phyloP scores from a whole-genome alignment of 23 tunicate species.

The Oikopleura albicans region DNA sequence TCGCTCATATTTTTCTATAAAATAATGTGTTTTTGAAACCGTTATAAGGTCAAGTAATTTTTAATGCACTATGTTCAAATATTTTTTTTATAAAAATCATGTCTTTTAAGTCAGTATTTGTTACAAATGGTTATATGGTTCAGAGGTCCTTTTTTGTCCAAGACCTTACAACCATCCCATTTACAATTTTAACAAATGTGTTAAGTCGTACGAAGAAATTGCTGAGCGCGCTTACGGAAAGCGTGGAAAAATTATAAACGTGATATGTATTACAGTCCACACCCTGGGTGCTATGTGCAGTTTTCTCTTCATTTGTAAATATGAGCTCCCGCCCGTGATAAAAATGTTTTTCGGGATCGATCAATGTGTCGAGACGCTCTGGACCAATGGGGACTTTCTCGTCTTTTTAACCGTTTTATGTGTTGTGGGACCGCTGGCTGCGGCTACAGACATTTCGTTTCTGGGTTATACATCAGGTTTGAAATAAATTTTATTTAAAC shows the following conservation, averaged over 20 bases:
- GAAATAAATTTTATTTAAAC: background rate
- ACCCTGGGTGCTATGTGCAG: slow-evolving; percentile 92
- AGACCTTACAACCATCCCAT: too few species aligned
- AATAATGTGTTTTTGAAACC: too few species aligned
- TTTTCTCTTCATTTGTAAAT: slow-evolving; percentile 72
- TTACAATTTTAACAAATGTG: background rate
- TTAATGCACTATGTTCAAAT: too few species aligned
- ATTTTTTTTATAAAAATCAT: too few species aligned
- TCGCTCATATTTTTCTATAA: too few species aligned
- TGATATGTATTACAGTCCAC: slow-evolving; percentile 49
- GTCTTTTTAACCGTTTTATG: slow-evolving; percentile 46
- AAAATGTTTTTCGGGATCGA: background rate
- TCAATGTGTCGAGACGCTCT: slow-evolving; percentile 34
- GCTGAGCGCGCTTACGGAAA: slow-evolving; percentile 58
- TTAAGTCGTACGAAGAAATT: slow-evolving; percentile 55
- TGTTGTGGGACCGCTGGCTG: slow-evolving; percentile 59
- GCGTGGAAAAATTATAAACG: slow-evolving; percentile 46
- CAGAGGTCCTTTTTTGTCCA: too few species aligned
- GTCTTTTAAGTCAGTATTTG: too few species aligned
- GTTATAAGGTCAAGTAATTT: too few species aligned
- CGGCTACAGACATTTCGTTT: slow-evolving; percentile 75
- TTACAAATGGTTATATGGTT: too few species aligned
- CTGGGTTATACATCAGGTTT: slow-evolving; percentile 63
- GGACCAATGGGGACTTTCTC: slow-evolving; percentile 49
- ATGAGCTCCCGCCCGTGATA: slow-evolving; percentile 36